Percentiles rank a stretch among this genome's conserved stretches.
Conservation (phyloP, 2,797 vertebrate species). For the Chrosomus eos region DNA sequence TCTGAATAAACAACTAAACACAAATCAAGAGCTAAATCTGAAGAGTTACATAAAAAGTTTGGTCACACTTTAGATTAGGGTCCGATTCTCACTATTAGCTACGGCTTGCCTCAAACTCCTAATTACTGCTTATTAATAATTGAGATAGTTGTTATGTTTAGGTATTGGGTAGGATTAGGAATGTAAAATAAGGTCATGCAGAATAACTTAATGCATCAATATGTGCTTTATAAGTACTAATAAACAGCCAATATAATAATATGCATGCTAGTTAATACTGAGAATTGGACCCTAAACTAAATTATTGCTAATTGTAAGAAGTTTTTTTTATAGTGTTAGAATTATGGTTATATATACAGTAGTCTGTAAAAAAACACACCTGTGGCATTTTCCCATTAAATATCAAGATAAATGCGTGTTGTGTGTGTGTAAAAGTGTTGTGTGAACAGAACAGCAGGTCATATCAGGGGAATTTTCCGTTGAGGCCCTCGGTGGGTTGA, state of each 20-base stretch:
- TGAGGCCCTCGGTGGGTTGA: slow-evolving; percentile 34
- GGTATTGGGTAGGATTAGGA: too few species aligned
- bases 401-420: not conserved
- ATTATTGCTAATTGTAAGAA: not conserved
- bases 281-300: too few species aligned
- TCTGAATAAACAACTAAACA: not conserved
- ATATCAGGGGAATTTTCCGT: slow-evolving; percentile 63
- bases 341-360: not conserved
- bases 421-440: slow-evolving; percentile 30
- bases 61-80: too few species aligned
- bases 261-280: too few species aligned
- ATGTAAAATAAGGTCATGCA: too few species aligned
- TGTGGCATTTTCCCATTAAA: slow-evolving; percentile 11
- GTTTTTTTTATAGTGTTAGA: not conserved
- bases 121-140: too few species aligned
- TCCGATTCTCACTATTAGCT: too few species aligned
- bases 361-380: not conserved
- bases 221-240: too few species aligned
- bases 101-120: too few species aligned
- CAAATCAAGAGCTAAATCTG: not conserved
- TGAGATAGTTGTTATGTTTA: too few species aligned
- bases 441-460: slow-evolving; percentile 54
- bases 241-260: too few species aligned
- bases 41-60: not conserved
- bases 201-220: too few species aligned